phyloP scores from a whole-genome alignment of 2,113 vertebrate genomes.

The Anguilla japonica region DNA sequence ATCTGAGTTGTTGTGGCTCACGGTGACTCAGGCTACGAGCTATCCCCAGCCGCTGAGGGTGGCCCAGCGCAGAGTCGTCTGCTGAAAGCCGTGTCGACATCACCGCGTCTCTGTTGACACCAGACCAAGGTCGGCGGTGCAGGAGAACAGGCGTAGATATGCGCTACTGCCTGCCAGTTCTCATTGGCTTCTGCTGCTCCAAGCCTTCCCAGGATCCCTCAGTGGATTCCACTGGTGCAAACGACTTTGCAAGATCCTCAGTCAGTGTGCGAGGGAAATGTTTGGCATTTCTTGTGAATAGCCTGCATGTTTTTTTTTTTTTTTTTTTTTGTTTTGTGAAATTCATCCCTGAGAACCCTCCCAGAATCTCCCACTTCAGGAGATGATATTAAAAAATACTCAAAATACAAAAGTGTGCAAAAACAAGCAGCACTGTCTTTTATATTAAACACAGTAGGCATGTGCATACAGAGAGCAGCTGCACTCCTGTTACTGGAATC shows the following conservation, averaged over 20 bases:
- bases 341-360: not conserved
- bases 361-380: not conserved
- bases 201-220: not conserved
- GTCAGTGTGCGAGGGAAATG: not conserved
- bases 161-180: not conserved
- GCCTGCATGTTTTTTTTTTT: not conserved
- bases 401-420: not conserved
- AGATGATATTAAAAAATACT: not conserved
- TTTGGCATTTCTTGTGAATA: not conserved
- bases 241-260: not conserved
- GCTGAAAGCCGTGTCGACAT: not conserved
- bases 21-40: not conserved
- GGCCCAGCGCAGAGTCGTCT: not conserved
- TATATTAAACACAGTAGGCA: not conserved
- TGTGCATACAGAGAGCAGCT: not conserved
- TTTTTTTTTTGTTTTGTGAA: not conserved
- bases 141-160: not conserved
- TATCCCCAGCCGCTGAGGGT: not conserved
- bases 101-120: not conserved
- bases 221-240: not conserved
- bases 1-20: not conserved
- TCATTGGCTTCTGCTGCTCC: not conserved
- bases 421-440: not conserved
- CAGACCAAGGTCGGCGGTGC: not conserved
- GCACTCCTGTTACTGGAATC: not conserved